These are phyloP conservation scores for Condylostylus longicornis DNA, from an alignment of 1,140 invertebrate genomes.

Conservation along the genomic window DNA sequence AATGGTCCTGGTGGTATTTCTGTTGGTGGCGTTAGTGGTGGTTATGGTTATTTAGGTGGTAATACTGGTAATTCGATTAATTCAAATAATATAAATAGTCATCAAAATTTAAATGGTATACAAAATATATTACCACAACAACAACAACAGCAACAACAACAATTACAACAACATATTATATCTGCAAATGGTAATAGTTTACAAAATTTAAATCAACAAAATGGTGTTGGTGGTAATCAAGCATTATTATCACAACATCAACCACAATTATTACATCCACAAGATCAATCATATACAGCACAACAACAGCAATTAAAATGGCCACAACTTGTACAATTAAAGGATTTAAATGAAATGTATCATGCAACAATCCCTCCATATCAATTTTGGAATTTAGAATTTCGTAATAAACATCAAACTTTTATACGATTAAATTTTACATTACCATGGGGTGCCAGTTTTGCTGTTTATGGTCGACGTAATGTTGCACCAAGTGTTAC, in stretches of 20 bases:
- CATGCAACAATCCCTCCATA: conserved; percentile 68
- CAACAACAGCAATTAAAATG: conserved; percentile 51
- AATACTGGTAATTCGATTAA: no score
- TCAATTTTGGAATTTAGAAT: conserved; percentile 83
- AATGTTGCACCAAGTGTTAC: conserved; percentile 87
- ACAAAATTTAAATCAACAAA: no score
- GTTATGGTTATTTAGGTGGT: no score
- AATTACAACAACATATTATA: conserved; percentile 21
- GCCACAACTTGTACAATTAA: conserved; percentile 64
- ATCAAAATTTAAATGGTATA: conserved; percentile 11
- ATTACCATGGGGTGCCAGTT: conserved; percentile 75
- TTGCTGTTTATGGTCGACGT: conserved; percentile 82
- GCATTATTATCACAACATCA: conserved; percentile 15
- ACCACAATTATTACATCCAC: conserved; percentile 23
- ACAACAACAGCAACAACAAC: conserved; percentile 19
- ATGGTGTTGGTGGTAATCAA: no score
- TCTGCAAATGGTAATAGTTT: no score
- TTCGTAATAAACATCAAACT: conserved; percentile 72
- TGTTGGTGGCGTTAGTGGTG: background rate
- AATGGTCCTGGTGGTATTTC: background rate
- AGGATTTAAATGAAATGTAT: conserved; percentile 66
- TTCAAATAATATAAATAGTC: no score
- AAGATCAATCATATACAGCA: conserved; percentile 32
- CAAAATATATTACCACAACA: conserved; percentile 7
- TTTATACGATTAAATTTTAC: conserved; percentile 83